A percentile compares a stretch with the other conserved stretches of the same genome.
phyloP scores from a whole-genome alignment of 1,140 invertebrate species.

The Ceratitis capitata region DNA sequence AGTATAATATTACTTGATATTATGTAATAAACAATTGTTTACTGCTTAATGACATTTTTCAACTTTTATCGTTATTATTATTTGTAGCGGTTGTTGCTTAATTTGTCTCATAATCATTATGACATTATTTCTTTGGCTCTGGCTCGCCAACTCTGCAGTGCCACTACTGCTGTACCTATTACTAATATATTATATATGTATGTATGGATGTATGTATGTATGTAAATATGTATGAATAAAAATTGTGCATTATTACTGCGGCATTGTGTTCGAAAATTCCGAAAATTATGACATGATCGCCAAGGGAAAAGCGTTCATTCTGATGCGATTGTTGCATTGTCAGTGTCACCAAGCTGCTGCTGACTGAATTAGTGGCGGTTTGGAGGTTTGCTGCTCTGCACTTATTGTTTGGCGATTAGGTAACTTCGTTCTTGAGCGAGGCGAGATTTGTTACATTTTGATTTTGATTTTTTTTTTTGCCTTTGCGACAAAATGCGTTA shows the following conservation, averaged over 20 bases:
- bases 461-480: not conserved
- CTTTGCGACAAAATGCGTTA: no score
- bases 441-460: no score
- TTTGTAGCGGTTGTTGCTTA: not conserved
- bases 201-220: no score
- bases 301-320: not conserved
- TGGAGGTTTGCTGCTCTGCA: not conserved
- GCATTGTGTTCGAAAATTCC: not conserved
- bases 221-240: no score
- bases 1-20: not conserved
- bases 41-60: not conserved
- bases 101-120: not conserved
- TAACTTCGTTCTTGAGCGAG: not conserved
- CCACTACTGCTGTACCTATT: not conserved
- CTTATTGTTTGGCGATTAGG: not conserved
- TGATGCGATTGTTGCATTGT: not conserved
- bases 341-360: not conserved
- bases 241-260: no score
- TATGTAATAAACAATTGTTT: conserved; percentile 24
- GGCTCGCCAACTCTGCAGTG: not conserved
- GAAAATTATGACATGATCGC: conserved; percentile 36
- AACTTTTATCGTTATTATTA: conserved; percentile 4
- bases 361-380: not conserved
- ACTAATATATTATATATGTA: not conserved
- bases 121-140: no score